These are phyloP conservation scores for Miniopterus natalensis DNA, from an alignment of 2,113 vertebrate species.

Conservation along the genomic window DNA sequence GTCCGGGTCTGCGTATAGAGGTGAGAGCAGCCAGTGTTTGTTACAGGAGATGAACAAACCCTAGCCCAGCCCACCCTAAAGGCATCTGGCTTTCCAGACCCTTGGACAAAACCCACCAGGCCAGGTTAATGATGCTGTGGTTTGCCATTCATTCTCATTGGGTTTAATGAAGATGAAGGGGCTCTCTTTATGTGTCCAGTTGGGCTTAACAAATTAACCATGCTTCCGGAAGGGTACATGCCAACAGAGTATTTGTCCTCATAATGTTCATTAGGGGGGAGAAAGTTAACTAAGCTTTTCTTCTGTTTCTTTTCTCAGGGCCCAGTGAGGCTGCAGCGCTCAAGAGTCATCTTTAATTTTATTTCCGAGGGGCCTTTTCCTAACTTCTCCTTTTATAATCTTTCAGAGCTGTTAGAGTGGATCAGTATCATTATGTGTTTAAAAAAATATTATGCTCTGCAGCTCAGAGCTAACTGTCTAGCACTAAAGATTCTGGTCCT, in stretches of 20 bases:
- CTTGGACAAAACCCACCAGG: constrained; percentile 59
- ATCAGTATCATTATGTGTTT: constrained; percentile 58
- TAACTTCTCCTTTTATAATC: constrained; percentile 41
- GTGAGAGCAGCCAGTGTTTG: constrained; percentile 62
- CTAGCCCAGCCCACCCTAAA: background rate
- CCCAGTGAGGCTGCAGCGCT: constrained; percentile 47
- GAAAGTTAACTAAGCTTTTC: constrained; percentile 81
- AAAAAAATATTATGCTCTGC: constrained; percentile 65
- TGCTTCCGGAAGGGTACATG: constrained; percentile 74
- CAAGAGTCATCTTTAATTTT: constrained; percentile 39
- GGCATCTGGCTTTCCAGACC: constrained; percentile 68
- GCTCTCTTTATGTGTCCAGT: constrained; percentile 83
- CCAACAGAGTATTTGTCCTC: constrained; percentile 84
- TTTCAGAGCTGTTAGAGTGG: background rate
- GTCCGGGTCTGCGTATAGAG: background rate
- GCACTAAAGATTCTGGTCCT: constrained; percentile 47
- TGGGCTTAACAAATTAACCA: constrained; percentile 86
- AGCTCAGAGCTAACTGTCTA: constrained; percentile 52
- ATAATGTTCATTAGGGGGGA: constrained; percentile 79
- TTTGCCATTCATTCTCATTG: constrained; percentile 84
- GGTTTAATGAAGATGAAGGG: constrained; percentile 87
- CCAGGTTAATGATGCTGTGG: constrained; percentile 79
- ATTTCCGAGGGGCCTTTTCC: background rate
- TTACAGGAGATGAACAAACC: constrained; percentile 29
- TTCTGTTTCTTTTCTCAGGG: constrained; percentile 67